Base-by-base conservation (phyloP, 2,888 invertebrate species). In the Argyresthia albistria region DNA sequence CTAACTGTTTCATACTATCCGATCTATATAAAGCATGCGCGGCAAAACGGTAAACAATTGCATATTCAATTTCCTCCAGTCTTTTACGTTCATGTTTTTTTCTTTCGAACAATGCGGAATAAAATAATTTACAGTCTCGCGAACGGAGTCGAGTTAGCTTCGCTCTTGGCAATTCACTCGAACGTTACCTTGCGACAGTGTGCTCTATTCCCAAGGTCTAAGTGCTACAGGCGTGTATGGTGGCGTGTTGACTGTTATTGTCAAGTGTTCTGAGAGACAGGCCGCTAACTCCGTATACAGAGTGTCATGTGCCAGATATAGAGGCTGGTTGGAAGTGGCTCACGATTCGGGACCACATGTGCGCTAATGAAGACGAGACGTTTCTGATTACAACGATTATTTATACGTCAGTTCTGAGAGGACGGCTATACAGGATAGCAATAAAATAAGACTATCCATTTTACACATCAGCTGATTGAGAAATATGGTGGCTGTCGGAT, bases 291-390 rank as follows among this genome's bases (percentile, higher is more conserved):
- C 65, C 61, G 61, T 37, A 66, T 67, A 67, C 69, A 66, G 60
- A 69, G 67, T 69, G 62, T 56, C 62, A 62, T 64, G 62, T 64
- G 61, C 66, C 51, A 51, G 51, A 73, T 72, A 72, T 70, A 70
- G 61, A 60, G 60, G 59, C 59, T n/a, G 35, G 11, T 15, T 9
- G 16, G 8, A n/a, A n/a, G 15, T 25, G 46, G 12, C 12, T 15
- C 15, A 35, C 48, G 48, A 36, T 47, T 48, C 11, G 36, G 50
- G 55, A 60, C 70, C 70, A 73, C 67, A 70, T 73, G 68, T 70
- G 66, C 66, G 60, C 66, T 73, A 72, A 77, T 70, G 71, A 72
- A 77, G 66, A 69, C 65, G 64, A 64, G 62, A 67, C 67, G 63
- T 68, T 53, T 43, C 35, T 51, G 43, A 51, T 50, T 50, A 16